Conservation (phyloP, 1,140 invertebrate genomes). For the Gonatopus flavifemur region DNA sequence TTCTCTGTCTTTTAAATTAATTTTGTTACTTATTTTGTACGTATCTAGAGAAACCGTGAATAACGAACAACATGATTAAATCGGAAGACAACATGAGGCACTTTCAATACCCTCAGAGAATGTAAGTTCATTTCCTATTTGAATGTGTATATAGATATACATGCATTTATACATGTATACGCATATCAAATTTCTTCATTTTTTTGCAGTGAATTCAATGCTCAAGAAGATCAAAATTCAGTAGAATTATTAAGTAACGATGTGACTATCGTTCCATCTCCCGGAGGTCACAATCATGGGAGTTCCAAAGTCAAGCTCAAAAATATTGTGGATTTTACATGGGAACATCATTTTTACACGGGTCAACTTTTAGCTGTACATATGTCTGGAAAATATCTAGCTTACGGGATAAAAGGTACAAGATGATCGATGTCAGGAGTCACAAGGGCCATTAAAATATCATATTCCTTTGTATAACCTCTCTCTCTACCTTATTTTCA, state of each 20-base stretch:
- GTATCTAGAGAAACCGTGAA: not conserved
- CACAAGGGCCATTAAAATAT: too few relatives aligned
- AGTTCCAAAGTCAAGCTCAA: conserved; percentile 88
- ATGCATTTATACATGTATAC: not conserved
- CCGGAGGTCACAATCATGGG: conserved; percentile 71
- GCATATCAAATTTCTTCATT: conserved; percentile 2
- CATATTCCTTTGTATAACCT: not conserved
- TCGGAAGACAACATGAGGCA: conserved; percentile 31
- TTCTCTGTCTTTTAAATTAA: conserved; percentile 7
- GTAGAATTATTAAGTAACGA: conserved; percentile 68
- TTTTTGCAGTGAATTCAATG: conserved; percentile 66
- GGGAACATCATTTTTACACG: conserved; percentile 83
- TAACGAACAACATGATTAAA: conserved; percentile 40
- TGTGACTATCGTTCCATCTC: conserved; percentile 71
- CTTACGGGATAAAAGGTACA: conserved; percentile 87
- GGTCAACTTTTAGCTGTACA: conserved; percentile 89
- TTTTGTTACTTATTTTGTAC: conserved; percentile 1
- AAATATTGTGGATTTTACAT: conserved; percentile 89
- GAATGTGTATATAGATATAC: not conserved
- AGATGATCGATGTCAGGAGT: too few relatives aligned
- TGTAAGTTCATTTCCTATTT: conserved; percentile 35
- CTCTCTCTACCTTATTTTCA: conserved; percentile 25
- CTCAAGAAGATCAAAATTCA: conserved; percentile 70
- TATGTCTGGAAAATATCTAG: conserved; percentile 80
- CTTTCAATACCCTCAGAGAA: conserved; percentile 35